A percentile compares a stretch with the other conserved stretches of the same genome.
phyloP scores from a whole-genome alignment of 2,113 vertebrate genomes.

The Marcusenius ussheri region DNA sequence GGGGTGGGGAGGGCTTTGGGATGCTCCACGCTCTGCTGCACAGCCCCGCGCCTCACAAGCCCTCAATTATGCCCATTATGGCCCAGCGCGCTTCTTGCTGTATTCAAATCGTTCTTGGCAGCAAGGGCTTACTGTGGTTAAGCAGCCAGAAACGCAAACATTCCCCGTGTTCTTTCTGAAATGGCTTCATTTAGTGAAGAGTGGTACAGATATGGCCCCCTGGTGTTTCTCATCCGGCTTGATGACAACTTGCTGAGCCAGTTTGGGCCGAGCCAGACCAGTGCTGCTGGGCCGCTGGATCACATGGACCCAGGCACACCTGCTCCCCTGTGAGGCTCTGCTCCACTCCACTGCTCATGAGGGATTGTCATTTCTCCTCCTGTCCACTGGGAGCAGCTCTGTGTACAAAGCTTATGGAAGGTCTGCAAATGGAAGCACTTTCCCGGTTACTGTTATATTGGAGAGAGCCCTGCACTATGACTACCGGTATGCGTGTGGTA shows the following conservation, averaged over 20 bases:
- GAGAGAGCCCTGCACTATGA: not conserved
- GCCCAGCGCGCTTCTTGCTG: not conserved
- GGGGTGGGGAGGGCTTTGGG: conserved; percentile 65
- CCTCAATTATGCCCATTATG: conserved; percentile 2
- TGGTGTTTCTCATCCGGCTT: not conserved
- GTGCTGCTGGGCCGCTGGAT: not conserved
- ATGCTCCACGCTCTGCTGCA: conserved; percentile 41
- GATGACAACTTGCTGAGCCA: conserved; percentile 46
- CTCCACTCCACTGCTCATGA: not conserved
- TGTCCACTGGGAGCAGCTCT: not conserved
- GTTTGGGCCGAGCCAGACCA: conserved; percentile 39
- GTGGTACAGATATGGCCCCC: not conserved
- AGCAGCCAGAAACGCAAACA: not conserved
- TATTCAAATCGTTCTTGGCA: conserved; percentile 7
- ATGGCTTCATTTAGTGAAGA: not conserved
- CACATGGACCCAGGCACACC: not conserved
- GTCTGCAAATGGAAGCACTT: not conserved
- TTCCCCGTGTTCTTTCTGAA: not conserved
- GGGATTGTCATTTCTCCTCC: not conserved
- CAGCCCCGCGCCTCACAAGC: conserved; percentile 23
- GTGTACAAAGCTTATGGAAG: not conserved
- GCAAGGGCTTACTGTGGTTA: not conserved
- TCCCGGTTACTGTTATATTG: not conserved
- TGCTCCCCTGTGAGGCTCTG: not conserved
- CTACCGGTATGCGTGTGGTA: not conserved